These are phyloP conservation scores for Troides oblongomaculatus DNA, from an alignment of 2,888 invertebrate genomes.

Conservation along the genomic window DNA sequence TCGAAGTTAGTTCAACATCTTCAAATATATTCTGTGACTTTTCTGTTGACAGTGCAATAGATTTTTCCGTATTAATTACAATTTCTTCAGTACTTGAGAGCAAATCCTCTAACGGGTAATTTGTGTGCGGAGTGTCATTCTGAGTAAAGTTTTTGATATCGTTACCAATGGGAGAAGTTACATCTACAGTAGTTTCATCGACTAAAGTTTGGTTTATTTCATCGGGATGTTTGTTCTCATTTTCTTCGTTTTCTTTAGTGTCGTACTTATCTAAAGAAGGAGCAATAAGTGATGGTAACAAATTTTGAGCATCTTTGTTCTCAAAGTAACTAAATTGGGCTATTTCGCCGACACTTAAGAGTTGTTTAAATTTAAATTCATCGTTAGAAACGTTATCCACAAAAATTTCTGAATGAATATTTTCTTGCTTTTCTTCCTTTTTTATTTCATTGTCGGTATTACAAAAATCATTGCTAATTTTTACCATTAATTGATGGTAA, in stretches of 20 bases:
- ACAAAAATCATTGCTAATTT: conserved; percentile 34
- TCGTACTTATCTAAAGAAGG: background rate
- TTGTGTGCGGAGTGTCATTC: background rate
- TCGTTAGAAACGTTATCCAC: background rate
- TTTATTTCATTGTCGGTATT: background rate
- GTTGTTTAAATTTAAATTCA: conserved; percentile 8
- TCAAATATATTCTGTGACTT: background rate
- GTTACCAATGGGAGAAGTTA: background rate
- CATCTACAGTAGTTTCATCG: background rate
- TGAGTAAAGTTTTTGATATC: background rate
- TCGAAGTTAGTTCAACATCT: background rate
- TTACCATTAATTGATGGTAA: conserved; percentile 50
- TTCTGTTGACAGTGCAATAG: background rate
- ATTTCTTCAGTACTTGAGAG: conserved; percentile 8
- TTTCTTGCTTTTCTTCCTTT: background rate
- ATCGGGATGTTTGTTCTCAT: background rate
- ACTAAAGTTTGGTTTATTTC: background rate
- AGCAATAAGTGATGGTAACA: conserved; percentile 31
- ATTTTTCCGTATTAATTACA: background rate
- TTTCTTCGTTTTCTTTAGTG: background rate
- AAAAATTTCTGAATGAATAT: background rate
- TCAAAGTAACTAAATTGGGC: conserved; percentile 39
- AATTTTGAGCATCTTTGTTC: conserved; percentile 46
- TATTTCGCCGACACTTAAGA: conserved; percentile 6
- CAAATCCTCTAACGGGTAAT: background rate